These are phyloP conservation scores for Abscondita cerata DNA, from an alignment of 2,888 invertebrate species.

Conservation along the genomic window DNA sequence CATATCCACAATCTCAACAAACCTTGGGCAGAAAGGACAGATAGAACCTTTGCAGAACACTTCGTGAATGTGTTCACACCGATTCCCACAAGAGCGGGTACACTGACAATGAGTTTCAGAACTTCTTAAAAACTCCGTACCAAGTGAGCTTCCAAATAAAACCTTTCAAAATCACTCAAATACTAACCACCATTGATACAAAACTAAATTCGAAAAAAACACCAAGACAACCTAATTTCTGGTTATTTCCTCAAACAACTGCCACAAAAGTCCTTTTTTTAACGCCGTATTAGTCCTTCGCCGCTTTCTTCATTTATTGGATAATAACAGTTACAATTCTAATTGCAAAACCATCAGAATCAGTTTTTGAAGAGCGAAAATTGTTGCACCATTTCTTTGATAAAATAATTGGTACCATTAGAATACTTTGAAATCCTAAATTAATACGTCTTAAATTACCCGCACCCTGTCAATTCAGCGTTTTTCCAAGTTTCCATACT, in stretches of 20 bases:
- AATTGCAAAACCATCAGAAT: neutral
- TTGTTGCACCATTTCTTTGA: neutral
- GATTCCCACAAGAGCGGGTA: constrained; percentile 10
- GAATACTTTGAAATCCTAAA: neutral
- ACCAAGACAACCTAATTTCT: constrained; percentile 5
- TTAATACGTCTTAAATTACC: neutral
- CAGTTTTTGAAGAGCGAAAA: neutral
- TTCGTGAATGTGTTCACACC: constrained; percentile 24
- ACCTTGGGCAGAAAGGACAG: constrained; percentile 30
- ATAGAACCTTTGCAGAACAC: constrained; percentile 19
- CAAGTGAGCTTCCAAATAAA: constrained; percentile 14
- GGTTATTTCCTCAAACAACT: neutral
- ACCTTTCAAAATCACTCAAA: constrained; percentile 8
- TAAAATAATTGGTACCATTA: neutral
- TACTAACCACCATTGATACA: constrained; percentile 12
- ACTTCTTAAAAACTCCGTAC: constrained; percentile 14
- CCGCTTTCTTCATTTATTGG: constrained; percentile 31
- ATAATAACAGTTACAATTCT: neutral
- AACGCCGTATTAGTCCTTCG: constrained; percentile 38
- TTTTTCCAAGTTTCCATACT: neutral
- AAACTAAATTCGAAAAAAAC: constrained; percentile 18
- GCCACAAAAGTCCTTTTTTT: constrained; percentile 4
- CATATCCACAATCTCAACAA: constrained; percentile 21
- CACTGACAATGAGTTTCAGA: constrained; percentile 12
- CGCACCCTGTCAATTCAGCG: neutral